A percentile compares a stretch with the other conserved stretches of the same genome.
Conservation (phyloP, 2,113 vertebrate genomes). For the Struthio camelus region DNA sequence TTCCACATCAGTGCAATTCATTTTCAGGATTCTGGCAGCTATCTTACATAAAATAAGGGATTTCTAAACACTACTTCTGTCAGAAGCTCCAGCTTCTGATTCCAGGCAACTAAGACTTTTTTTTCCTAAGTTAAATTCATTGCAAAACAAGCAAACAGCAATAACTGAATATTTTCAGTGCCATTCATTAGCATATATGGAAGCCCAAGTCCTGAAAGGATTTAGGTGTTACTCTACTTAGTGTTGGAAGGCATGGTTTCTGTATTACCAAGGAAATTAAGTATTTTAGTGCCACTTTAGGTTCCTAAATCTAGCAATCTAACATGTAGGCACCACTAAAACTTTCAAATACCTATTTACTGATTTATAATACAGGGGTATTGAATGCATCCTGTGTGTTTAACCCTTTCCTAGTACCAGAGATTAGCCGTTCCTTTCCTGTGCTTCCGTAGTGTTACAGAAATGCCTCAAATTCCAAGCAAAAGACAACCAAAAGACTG, state of each 20-base stretch:
- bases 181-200: fast-evolving
- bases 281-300: neutral
- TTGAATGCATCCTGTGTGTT: neutral
- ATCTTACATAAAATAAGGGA: neutral
- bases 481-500: neutral
- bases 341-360: neutral
- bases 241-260: neutral
- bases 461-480: neutral
- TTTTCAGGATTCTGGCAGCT: neutral
- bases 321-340: neutral
- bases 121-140: neutral
- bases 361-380: fast-evolving
- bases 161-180: neutral
- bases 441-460: neutral
- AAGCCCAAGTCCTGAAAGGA: neutral
- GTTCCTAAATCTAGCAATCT: neutral
- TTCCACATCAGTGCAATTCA: neutral
- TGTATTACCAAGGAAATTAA: neutral
- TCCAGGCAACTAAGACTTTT: neutral
- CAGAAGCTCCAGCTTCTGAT: neutral
- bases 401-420: neutral
- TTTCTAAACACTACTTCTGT: neutral
- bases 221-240: neutral
- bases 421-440: neutral
- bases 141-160: neutral